Evolutionary conservation across 2,888 invertebrate genomes (phyloP), one percentile per base, ranked within the genome.

Genomic region (Amphipoea oculea): DNA sequence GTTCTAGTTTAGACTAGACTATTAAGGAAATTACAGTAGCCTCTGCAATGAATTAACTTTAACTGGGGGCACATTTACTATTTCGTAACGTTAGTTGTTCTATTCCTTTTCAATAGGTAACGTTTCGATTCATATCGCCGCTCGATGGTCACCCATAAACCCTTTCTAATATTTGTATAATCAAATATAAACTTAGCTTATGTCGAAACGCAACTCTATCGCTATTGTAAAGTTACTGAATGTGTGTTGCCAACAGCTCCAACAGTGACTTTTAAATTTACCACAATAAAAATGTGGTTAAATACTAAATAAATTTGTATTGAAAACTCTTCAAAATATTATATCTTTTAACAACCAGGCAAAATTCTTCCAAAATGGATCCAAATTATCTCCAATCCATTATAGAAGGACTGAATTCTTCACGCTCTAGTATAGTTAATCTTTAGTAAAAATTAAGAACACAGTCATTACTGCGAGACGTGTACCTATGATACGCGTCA

Each of bases 321-420:
- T 83, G 23, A 83, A 54, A 54, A 45, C 79, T 79, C 83, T 65
- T 76, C 45, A 45, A 65, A 83, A 83, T 42, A 54, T 77, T 83
- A n/a, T 29, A 36, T 76, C 29, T 83, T 77, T 63, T 57, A 54
- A 62, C 4, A 54, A 29, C n/a, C 54, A 51, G n/a, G n/a, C n/a
- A 48, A 79, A 48, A 78, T 36, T 66, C 51, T 9, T 11, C 36
- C 51, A 54, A 68, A 54, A 48, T 62, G 62, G 51, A 84, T 79
- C 20, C 9, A 68, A 68, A 54, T 48, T 54, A 68, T 84, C 45
- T 23, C 60, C 60, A 81, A 78, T 62, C 62, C 73, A 79, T 84
- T 60, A 40, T 42, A 67, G 63, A 82, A 82, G 79, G 79, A 84
- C 84, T 80, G 79, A 84, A 66, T 68, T 79, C 45, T 54, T 54